Conservation (phyloP, 2,797 vertebrate genomes). For the Paramormyrops hopkinsi region DNA sequence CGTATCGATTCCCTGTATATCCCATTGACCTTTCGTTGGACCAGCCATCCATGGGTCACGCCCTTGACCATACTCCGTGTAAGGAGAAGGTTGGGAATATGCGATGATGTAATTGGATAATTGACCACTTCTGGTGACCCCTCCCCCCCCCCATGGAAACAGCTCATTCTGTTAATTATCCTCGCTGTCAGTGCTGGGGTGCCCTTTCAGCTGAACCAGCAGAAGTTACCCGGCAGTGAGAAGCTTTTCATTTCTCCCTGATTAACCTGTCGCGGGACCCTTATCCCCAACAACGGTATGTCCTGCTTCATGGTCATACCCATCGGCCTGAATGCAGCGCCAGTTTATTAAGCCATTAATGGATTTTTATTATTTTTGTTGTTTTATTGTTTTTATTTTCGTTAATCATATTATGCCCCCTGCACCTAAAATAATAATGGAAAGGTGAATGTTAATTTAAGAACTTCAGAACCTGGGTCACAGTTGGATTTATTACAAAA, state of each 20-base stretch:
- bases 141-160: background rate
- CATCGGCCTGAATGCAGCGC: background rate
- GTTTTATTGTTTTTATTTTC: background rate
- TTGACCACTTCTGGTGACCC: constrained; percentile 7
- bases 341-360: background rate
- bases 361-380: background rate
- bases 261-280: background rate
- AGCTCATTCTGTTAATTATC: constrained; percentile 15
- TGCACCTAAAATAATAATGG: background rate
- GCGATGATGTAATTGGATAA: constrained; percentile 15
- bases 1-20: background rate
- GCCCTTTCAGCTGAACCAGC: constrained; percentile 12
- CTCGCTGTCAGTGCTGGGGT: background rate
- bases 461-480: background rate
- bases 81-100: background rate
- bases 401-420: background rate
- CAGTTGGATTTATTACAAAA: background rate
- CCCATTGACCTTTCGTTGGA: background rate
- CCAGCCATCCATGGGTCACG: background rate
- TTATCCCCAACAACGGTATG: background rate
- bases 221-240: background rate
- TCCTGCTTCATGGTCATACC: background rate
- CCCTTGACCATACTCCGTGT: background rate
- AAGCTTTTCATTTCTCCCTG: background rate
- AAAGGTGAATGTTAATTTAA: background rate